A percentile compares a stretch with the other conserved stretches of the same genome.
Evolutionary conservation across 2,888 invertebrate genomes (phyloP).

Genomic region (Mechanitis messenoides): DNA sequence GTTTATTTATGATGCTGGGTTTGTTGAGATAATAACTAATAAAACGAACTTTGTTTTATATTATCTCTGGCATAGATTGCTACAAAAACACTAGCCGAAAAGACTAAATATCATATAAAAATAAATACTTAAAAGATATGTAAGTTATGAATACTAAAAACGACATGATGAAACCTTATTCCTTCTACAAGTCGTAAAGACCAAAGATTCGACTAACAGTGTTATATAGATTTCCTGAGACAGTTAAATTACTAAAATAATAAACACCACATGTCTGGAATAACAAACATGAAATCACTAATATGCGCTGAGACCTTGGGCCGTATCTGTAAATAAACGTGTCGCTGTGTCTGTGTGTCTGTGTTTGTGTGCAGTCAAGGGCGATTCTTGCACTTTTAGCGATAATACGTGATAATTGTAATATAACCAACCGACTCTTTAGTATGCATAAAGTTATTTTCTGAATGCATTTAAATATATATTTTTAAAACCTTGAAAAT

Average conservation of each 20-base stretch:
- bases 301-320: conserved; percentile 26
- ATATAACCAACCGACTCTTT: conserved; percentile 16
- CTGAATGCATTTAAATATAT: background rate
- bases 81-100: no score
- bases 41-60: no score
- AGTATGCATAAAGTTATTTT: background rate
- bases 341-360: conserved; percentile 21
- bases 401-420: conserved; percentile 29
- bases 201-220: background rate
- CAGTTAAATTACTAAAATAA: conserved; percentile 13
- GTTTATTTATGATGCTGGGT: background rate
- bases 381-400: conserved; percentile 42
- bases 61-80: no score
- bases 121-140: no score
- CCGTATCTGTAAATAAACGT: conserved; percentile 29
- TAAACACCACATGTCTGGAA: conserved; percentile 8
- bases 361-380: conserved; percentile 38
- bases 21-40: no score
- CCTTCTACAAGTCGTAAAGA: no score
- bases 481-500: background rate
- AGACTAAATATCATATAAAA: no score
- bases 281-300: conserved; percentile 19
- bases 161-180: no score
- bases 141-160: no score
- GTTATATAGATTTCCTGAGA: background rate